Base-by-base conservation (phyloP, 1,140 invertebrate genomes). In the Aporrectodea caliginosa region DNA sequence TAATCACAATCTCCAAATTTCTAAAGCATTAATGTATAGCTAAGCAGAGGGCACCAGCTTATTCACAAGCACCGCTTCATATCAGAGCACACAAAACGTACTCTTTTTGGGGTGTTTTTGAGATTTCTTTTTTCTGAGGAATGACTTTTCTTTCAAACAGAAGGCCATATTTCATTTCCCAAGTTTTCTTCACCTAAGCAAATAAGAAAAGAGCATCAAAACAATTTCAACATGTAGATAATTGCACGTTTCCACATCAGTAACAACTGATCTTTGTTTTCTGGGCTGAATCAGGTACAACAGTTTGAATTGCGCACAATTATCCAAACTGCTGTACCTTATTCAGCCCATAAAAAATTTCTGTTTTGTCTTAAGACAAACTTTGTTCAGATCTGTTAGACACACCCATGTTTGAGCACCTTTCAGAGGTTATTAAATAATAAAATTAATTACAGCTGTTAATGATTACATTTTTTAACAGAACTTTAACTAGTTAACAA, bases 91-190 rank as follows among this genome's bases (percentile, higher is more conserved):
- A n/a, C n/a, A n/a, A n/a, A n/a, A 32, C 1, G 33, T 29, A 73
- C 35, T 32, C 58, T 35, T 73, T 71, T 35, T 80, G 71, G 77
- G 78, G 74, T 31, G 73, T 80, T 31, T 80, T 80, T 35, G 79
- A 70, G 29, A 31, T 16, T 22, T 77, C 33, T 12, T 27, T 79
- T 75, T 86, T 85, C 75, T 83, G 78, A 31, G 83, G 81, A 32
- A 86, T 83, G 16, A 85, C 81, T 16, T 83, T 83, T 79, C 87
- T 82, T 79, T 88, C 86, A 87, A 88, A 87, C 31, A 88, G 69
- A 1, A 88, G 80, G 31, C 86, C 87, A 84, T 85, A 85, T 77
- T 85, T 83, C 6, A 87, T 86, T 12, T 79, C 76, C 86, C 86
- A 88, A 2, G 82, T 80, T 70, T 84, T 84, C 30, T 85, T 80